Evolutionary conservation across 2,797 vertebrate genomes (phyloP), one percentile per base, ranked within the genome.

Genomic region (Kryptolebias ocellatus): DNA sequence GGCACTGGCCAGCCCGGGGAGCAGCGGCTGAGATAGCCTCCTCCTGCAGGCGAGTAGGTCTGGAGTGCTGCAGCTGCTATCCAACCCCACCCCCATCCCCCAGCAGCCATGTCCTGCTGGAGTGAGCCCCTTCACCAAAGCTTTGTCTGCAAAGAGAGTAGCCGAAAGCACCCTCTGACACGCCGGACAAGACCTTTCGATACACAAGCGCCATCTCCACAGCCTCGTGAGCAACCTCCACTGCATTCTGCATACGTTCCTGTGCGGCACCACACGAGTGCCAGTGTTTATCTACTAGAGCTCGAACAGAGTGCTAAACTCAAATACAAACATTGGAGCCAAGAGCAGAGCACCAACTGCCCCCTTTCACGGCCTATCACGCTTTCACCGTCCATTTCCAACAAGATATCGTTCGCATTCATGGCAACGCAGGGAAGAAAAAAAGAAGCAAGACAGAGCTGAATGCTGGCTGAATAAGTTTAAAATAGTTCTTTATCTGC

Each of bases 161-260:
- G 91, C 91, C 86, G 75, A 93, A 89, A 93, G 93, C 93, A 87
- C 87, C 88, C 91, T 93, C 90, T 81, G 90, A 93, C 89, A 92
- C 78, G 80, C 90, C 83, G 92, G 90, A 92, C 91, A 88, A 90
- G 90, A 90, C 90, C 91, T 93, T 93, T 90, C 90, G 86, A 85
- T 85, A 80, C 69, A 91, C 80, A 83, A 88, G 78, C 88, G 70
- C 86, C 81, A 89, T 82, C 91, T 87, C 81, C 79, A 76, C 69
- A 69, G 86, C 79, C 70, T 83, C 69, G 46, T 72, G 77, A 77
- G 67, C 77, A 79, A 72, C 78, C 81, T 74, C 67, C 52, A 55
- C 69, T 17, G 60, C 78, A 72, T 76, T 82, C 81, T 78, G 78
- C 83, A 86, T 84, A 77, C 20, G 53, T 49, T 76, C 69, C 64